Conservation (phyloP, 2,797 vertebrate genomes). For the Pipistrellus pygmaeus region DNA sequence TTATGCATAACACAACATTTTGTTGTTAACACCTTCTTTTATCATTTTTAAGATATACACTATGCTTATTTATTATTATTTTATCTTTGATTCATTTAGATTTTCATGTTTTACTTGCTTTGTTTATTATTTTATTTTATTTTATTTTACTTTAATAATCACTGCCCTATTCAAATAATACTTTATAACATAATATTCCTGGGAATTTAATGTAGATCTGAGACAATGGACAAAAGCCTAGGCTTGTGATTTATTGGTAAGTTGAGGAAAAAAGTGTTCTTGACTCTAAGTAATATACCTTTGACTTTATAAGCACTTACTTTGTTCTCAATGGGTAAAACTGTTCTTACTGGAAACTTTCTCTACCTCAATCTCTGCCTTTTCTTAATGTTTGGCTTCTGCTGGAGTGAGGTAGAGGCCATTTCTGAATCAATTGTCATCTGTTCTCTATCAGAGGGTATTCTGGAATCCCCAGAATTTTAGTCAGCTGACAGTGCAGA, state of each 20-base stretch:
- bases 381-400: background rate
- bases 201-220: background rate
- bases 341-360: background rate
- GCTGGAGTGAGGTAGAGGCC: no score
- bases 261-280: background rate
- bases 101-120: background rate
- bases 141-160: background rate
- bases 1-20: background rate
- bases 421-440: background rate
- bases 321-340: background rate
- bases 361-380: background rate
- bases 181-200: background rate
- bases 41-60: background rate
- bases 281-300: background rate
- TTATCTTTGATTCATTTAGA: background rate
- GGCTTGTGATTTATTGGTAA: background rate
- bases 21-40: background rate
- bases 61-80: background rate
- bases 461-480: background rate
- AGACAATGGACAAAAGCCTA: background rate
- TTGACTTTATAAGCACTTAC: background rate
- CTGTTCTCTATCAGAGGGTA: background rate
- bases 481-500: background rate
- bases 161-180: background rate
- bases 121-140: background rate